Conservation (phyloP, 2,888 invertebrate species). For the Plutella xylostella region DNA sequence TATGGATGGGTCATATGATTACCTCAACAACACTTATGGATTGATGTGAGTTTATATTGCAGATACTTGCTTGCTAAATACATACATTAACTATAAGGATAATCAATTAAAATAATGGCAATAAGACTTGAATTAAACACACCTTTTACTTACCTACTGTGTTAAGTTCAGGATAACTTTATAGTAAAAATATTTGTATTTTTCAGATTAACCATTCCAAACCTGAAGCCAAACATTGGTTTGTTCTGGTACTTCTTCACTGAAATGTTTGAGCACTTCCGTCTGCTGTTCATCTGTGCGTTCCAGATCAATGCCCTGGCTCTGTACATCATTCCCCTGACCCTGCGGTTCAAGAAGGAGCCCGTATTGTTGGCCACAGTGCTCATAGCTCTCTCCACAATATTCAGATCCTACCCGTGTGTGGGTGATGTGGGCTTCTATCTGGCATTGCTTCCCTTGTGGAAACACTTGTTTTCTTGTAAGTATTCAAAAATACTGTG, state of each 20-base stretch:
- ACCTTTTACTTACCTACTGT: background rate
- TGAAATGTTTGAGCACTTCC: slow-evolving; percentile 99
- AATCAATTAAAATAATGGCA: background rate
- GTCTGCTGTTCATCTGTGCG: slow-evolving; percentile 92
- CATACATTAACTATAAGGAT: background rate
- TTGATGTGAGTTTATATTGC: slow-evolving; percentile 77
- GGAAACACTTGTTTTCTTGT: slow-evolving; percentile 91
- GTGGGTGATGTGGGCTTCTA: slow-evolving; percentile 96
- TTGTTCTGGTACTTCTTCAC: slow-evolving; percentile 99
- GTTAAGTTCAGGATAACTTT: background rate
- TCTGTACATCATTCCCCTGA: slow-evolving; percentile 90
- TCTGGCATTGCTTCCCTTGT: slow-evolving; percentile 89
- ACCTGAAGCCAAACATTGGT: slow-evolving; percentile 96
- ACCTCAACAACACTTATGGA: slow-evolving; percentile 79
- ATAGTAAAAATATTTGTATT: slow-evolving; percentile 10
- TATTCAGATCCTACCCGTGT: slow-evolving; percentile 97
- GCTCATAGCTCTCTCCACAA: slow-evolving; percentile 83
- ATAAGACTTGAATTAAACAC: background rate
- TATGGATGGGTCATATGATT: slow-evolving; percentile 74
- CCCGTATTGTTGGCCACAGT: slow-evolving; percentile 85
- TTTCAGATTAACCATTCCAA: slow-evolving; percentile 88
- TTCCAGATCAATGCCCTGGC: slow-evolving; percentile 97
- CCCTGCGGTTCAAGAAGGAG: slow-evolving; percentile 80
- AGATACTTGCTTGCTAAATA: background rate
- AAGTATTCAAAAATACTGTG: slow-evolving; percentile 68